Percentiles rank a stretch among this genome's conserved stretches.
Conservation (phyloP, 2,113 vertebrate genomes). For the Misgurnus anguillicaudatus region DNA sequence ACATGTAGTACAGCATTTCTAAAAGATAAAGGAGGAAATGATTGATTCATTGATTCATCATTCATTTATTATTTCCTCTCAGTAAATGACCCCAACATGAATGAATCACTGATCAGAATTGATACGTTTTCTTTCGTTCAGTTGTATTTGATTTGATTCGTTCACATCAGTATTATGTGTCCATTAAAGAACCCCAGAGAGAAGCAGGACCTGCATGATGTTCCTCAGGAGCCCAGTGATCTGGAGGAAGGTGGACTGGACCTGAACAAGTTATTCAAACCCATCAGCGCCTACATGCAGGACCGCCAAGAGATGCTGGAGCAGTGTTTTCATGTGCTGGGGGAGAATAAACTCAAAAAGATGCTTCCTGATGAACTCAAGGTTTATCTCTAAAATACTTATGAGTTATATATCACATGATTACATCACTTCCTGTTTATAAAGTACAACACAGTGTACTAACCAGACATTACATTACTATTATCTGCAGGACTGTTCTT, state of each 20-base stretch:
- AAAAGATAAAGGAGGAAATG: too few relatives aligned
- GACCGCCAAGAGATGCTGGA: conserved; percentile 92
- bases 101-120: too few relatives aligned
- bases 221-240: conserved; percentile 84
- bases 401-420: too few relatives aligned
- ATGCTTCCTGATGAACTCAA: conserved; percentile 95
- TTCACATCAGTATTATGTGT: too few relatives aligned
- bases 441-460: too few relatives aligned
- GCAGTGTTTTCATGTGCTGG: conserved; percentile 90
- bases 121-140: background rate
- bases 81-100: too few relatives aligned
- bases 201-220: conserved; percentile 71
- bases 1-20: too few relatives aligned
- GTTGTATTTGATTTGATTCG: background rate
- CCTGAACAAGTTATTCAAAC: conserved; percentile 83
- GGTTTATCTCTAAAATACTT: conserved; percentile 58
- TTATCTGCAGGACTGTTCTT: conserved; percentile 79
- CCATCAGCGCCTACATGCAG: conserved; percentile 87
- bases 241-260: conserved; percentile 94
- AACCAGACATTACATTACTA: too few relatives aligned
- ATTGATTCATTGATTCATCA: too few relatives aligned
- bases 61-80: too few relatives aligned
- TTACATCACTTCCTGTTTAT: too few relatives aligned
- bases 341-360: conserved; percentile 88
- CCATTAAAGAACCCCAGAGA: conserved; percentile 76